Evolutionary conservation across 2,113 vertebrate genomes (phyloP).

Genomic region (Xenopus borealis): DNA sequence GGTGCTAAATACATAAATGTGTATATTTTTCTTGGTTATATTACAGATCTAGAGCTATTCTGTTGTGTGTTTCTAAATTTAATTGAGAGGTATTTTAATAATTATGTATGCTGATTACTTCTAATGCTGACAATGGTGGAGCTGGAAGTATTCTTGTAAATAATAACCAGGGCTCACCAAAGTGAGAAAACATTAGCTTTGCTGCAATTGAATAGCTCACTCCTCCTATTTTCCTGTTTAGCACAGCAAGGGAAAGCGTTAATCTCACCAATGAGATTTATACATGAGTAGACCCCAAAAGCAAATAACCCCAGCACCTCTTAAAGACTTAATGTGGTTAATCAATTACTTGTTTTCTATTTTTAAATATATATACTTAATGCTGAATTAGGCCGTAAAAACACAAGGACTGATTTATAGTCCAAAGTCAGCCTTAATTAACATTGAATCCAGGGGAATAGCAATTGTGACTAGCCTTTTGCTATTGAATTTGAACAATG

Average conservation of each 20-base stretch:
- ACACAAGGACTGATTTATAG: constrained; percentile 85
- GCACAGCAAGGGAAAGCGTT: background rate
- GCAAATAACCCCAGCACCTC: constrained; percentile 65
- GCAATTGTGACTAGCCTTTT: constrained; percentile 86
- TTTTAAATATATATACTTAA: constrained; percentile 79
- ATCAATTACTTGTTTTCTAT: constrained; percentile 70
- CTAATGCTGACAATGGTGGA: too few relatives aligned
- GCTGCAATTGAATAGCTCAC: background rate
- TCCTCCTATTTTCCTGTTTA: background rate
- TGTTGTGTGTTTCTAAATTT: too few relatives aligned
- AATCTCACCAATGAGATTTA: constrained; percentile 47
- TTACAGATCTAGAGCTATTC: too few relatives aligned
- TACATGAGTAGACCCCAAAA: constrained; percentile 61
- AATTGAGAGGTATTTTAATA: too few relatives aligned
- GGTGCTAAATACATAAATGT: too few relatives aligned
- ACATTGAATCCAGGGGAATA: constrained; percentile 84
- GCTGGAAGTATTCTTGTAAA: too few relatives aligned
- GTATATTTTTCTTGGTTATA: too few relatives aligned
- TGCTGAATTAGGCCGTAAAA: constrained; percentile 74
- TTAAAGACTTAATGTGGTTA: constrained; percentile 67
- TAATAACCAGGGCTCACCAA: too few relatives aligned
- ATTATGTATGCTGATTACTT: too few relatives aligned
- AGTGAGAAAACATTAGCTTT: too few relatives aligned
- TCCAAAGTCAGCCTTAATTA: constrained; percentile 84
- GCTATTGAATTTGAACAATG: constrained; percentile 84